These are phyloP conservation scores for Phenganax subtilis DNA, from an alignment of 92 coral and sea anemone species.

Conservation along the genomic window DNA sequence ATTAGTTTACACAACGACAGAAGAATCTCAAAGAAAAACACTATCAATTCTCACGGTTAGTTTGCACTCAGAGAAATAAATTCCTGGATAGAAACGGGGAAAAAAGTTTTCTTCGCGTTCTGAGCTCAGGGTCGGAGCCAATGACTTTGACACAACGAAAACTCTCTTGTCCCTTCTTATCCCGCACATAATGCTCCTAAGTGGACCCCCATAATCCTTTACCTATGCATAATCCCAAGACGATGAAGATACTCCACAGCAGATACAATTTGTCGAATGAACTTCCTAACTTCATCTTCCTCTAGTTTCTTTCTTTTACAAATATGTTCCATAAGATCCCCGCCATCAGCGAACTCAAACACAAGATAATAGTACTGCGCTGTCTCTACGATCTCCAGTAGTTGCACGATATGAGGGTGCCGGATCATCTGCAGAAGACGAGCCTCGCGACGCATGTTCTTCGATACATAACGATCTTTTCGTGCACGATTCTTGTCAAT, in stretches of 20 bases:
- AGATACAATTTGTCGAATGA: slow-evolving; percentile 79
- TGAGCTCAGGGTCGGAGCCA: too few species aligned
- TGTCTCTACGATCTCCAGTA: slow-evolving; percentile 92
- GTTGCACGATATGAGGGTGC: slow-evolving; percentile 80
- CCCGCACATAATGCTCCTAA: too few species aligned
- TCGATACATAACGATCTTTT: slow-evolving; percentile 88
- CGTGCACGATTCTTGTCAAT: slow-evolving; percentile 93
- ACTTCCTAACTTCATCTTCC: slow-evolving; percentile 92
- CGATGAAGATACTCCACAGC: slow-evolving; percentile 94
- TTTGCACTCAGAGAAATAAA: too few species aligned
- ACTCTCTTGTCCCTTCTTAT: too few species aligned
- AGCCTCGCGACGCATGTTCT: slow-evolving; percentile 98
- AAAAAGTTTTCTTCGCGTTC: too few species aligned
- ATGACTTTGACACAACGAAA: too few species aligned
- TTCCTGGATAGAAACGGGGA: too few species aligned
- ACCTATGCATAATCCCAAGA: slow-evolving; percentile 94
- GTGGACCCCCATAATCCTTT: background rate
- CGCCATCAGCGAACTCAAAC: slow-evolving; percentile 88
- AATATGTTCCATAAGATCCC: slow-evolving; percentile 95
- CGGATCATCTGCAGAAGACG: slow-evolving; percentile 93
- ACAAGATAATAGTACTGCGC: slow-evolving; percentile 89
- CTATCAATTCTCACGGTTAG: too few species aligned
- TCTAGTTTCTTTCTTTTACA: slow-evolving; percentile 92
- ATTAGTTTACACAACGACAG: too few species aligned
- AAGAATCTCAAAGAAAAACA: too few species aligned